Percentiles rank a stretch among this genome's conserved stretches.
phyloP scores from a whole-genome alignment of 2,797 vertebrate species.

The Orientallactaga sibirica region DNA sequence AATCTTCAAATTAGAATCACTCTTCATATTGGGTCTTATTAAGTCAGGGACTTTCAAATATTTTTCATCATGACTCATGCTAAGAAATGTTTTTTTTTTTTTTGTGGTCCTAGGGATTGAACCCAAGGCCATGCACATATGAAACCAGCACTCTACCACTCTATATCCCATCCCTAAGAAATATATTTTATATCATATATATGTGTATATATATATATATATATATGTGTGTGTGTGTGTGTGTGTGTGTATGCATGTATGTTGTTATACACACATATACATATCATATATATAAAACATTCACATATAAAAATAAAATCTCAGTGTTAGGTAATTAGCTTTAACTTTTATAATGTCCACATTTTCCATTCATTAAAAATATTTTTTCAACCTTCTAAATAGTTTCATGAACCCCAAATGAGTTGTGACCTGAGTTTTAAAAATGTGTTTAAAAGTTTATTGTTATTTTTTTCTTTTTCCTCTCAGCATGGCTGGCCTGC shows the following conservation, averaged over 20 bases:
- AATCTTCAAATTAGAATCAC: conserved; percentile 32
- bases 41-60: conserved; percentile 49
- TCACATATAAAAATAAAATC: conserved; percentile 45
- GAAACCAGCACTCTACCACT: neutral
- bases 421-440: conserved; percentile 33
- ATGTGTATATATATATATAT: neutral
- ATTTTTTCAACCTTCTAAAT: conserved; percentile 19
- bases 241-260: no score
- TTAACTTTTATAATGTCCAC: neutral
- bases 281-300: neutral
- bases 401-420: neutral
- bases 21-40: conserved; percentile 21
- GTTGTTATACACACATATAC: neutral
- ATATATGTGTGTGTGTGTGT: no score
- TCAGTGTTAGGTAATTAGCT: neutral
- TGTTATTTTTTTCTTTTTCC: conserved; percentile 8
- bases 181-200: neutral
- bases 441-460: neutral
- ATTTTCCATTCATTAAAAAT: conserved; percentile 51
- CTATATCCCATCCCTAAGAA: neutral
- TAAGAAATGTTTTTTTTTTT: conserved; percentile 38
- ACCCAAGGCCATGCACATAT: neutral
- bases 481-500: neutral
- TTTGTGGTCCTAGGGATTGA: neutral
- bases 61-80: neutral